Conservation (phyloP, 1,140 invertebrate genomes). For the Camponotus vicinus region DNA sequence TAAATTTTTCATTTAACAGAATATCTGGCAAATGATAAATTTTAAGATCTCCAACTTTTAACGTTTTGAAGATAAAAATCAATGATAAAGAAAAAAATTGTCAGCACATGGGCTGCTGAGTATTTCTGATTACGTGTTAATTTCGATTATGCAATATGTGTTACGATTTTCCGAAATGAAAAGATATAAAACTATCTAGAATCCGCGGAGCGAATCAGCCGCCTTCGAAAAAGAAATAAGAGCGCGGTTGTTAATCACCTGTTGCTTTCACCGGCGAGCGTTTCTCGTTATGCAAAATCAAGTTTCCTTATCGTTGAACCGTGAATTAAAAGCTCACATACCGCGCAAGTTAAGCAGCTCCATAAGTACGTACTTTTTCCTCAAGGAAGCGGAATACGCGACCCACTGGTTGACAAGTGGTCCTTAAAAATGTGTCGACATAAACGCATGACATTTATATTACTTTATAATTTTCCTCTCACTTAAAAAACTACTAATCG, state of each 20-base stretch:
- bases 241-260: constrained; percentile 33
- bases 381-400: not conserved
- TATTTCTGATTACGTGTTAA: not conserved
- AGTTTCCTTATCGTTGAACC: constrained; percentile 49
- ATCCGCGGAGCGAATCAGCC: constrained; percentile 11
- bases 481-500: not conserved
- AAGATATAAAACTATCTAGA: constrained; percentile 1
- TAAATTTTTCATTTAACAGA: no score
- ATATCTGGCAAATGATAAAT: no score
- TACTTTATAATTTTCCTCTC: not conserved
- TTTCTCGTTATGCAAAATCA: constrained; percentile 61
- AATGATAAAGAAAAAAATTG: not conserved
- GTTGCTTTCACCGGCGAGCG: constrained; percentile 48
- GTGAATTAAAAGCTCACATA: constrained; percentile 44
- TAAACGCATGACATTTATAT: not conserved
- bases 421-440: not conserved
- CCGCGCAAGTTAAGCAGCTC: not conserved
- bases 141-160: constrained; percentile 18
- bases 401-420: not conserved
- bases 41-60: no score
- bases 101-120: not conserved
- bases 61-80: not conserved
- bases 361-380: not conserved
- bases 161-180: not conserved
- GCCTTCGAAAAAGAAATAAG: constrained; percentile 30